Conservation (phyloP, 2,888 invertebrate genomes). For the Anthoptus insignis region DNA sequence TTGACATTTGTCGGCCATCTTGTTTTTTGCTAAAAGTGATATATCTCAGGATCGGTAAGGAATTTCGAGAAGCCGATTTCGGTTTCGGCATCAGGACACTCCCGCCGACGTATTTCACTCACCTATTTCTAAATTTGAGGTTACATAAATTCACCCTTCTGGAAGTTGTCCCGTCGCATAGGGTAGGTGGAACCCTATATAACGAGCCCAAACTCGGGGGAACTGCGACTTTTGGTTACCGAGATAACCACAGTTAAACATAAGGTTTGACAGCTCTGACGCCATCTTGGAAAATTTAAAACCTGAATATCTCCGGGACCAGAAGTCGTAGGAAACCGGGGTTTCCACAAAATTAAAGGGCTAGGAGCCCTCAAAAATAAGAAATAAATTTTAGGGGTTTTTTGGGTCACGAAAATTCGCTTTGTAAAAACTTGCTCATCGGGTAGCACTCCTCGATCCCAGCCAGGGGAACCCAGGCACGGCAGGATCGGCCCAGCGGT, state of each 20-base stretch:
- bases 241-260: neutral
- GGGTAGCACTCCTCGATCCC: neutral
- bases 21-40: too few species aligned
- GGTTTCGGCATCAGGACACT: too few species aligned
- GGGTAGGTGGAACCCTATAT: neutral
- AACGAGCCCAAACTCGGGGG: neutral
- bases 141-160: neutral
- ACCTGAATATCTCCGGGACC: constrained; percentile 2
- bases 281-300: constrained; percentile 14
- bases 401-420: neutral
- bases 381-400: neutral
- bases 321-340: constrained; percentile 1
- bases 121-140: too few species aligned
- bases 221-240: neutral
- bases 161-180: neutral
- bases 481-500: neutral
- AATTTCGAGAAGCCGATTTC: too few species aligned
- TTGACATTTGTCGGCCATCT: too few species aligned
- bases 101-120: too few species aligned
- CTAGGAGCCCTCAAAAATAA: too few species aligned
- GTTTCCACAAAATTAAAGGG: neutral
- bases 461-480: neutral
- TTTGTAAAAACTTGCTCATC: neutral
- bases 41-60: too few species aligned
- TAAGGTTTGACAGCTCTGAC: neutral